phyloP scores from a whole-genome alignment of 2,888 invertebrate genomes.

The Caenorhabditis doughertyi region DNA sequence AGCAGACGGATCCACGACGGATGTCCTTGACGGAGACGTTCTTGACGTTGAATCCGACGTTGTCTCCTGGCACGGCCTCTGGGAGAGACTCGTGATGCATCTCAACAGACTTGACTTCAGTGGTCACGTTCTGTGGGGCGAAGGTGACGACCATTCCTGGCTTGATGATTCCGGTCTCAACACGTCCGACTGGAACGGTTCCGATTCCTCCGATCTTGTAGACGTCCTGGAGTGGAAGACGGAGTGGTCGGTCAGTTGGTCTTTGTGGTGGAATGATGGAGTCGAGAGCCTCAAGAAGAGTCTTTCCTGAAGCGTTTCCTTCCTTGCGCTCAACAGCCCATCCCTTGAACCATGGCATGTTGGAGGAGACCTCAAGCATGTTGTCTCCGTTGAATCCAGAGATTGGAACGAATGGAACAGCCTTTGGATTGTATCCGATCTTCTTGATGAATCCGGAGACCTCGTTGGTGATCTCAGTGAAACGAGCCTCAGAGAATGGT shows the following conservation, averaged over 20 bases:
- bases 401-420: conserved; percentile 98
- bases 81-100: conserved; percentile 99
- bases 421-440: conserved; percentile 98
- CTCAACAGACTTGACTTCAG: conserved; percentile 99
- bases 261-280: conserved; percentile 95
- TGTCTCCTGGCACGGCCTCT: conserved; percentile 89
- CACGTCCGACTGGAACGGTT: conserved; percentile 99
- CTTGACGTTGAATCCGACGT: conserved; percentile 99
- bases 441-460: conserved; percentile 96
- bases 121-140: conserved; percentile 96
- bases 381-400: conserved; percentile 99
- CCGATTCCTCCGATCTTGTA: conserved; percentile 99
- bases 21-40: conserved; percentile 99
- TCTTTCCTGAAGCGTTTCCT: conserved; percentile 94
- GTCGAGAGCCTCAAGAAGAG: conserved; percentile 96
- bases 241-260: conserved; percentile 97
- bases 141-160: conserved; percentile 96
- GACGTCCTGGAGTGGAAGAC: conserved; percentile 99
- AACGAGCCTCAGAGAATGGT: conserved; percentile 94
- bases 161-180: conserved; percentile 97
- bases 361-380: conserved; percentile 96
- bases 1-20: conserved; percentile 98
- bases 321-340: conserved; percentile 96
- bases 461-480: conserved; percentile 99
- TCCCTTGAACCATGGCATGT: conserved; percentile 96